Conservation (phyloP, 1,140 invertebrate genomes). For the Epicauta chinensis region DNA sequence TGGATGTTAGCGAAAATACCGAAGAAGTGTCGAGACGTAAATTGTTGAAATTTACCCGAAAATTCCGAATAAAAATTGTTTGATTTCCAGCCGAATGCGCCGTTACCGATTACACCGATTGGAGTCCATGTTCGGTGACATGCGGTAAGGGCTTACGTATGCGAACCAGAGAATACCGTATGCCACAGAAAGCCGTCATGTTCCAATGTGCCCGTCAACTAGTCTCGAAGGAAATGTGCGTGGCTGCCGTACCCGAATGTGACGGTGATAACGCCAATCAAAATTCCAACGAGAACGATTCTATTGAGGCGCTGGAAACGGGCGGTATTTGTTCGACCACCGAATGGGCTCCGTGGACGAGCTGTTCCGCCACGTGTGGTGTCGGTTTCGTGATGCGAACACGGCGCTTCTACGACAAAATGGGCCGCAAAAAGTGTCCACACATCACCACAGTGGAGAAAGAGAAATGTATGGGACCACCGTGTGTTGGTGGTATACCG, state of each 20-base stretch:
- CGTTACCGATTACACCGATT: slow-evolving; percentile 65
- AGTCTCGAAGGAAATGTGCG: slow-evolving; percentile 82
- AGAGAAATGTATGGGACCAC: slow-evolving; percentile 64
- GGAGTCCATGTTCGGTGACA: slow-evolving; percentile 75
- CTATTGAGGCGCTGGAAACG: slow-evolving; percentile 35
- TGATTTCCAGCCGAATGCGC: slow-evolving; percentile 63
- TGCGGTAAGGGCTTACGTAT: slow-evolving; percentile 86
- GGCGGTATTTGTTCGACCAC: slow-evolving; percentile 61
- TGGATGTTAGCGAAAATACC: slow-evolving; percentile 65
- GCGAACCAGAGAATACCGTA: slow-evolving; percentile 66
- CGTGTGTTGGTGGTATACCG: slow-evolving; percentile 46
- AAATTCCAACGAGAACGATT: background rate
- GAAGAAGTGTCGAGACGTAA: slow-evolving; percentile 68
- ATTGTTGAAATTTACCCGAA: slow-evolving; percentile 27
- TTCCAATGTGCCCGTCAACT: slow-evolving; percentile 73
- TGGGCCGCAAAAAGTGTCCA: slow-evolving; percentile 71
- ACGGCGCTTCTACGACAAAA: slow-evolving; percentile 63
- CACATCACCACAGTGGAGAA: slow-evolving; percentile 64
- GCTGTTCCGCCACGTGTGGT: slow-evolving; percentile 78
- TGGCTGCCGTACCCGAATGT: slow-evolving; percentile 64
- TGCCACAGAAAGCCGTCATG: slow-evolving; percentile 71
- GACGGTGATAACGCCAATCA: slow-evolving; percentile 27
- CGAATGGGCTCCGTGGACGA: slow-evolving; percentile 73
- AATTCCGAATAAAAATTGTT: background rate
- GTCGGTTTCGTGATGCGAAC: slow-evolving; percentile 68